These are phyloP conservation scores for Meteorus colon DNA, from an alignment of 2,888 invertebrate species.

Conservation along the genomic window DNA sequence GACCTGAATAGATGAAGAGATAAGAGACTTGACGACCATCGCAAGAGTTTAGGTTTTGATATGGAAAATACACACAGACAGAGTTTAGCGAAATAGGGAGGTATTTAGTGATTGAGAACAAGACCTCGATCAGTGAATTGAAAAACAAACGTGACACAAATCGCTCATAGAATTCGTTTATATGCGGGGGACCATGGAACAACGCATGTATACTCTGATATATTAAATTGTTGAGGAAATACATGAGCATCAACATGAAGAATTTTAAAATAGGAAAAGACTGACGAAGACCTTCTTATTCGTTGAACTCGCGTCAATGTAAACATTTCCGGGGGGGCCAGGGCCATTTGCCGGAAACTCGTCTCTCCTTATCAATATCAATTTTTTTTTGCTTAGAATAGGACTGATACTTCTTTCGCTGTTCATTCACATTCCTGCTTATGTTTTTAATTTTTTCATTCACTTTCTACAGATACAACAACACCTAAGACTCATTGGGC, in stretches of 20 bases:
- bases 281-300: constrained; percentile 38
- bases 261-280: constrained; percentile 44
- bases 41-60: background rate
- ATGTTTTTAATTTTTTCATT: constrained; percentile 31
- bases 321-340: constrained; percentile 42
- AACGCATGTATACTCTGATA: background rate
- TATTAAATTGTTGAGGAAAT: constrained; percentile 16
- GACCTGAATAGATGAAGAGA: constrained; percentile 26
- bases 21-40: background rate
- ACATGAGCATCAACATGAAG: constrained; percentile 18
- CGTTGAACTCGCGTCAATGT: constrained; percentile 44
- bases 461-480: constrained; percentile 63
- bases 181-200: background rate
- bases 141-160: constrained; percentile 14
- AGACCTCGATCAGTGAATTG: background rate
- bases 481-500: constrained; percentile 84
- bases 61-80: background rate
- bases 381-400: constrained; percentile 16
- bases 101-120: constrained; percentile 3
- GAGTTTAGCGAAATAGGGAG: background rate
- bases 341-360: constrained; percentile 25
- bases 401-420: constrained; percentile 40
- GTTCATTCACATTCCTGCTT: constrained; percentile 50
- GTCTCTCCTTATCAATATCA: constrained; percentile 31
- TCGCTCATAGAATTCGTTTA: constrained; percentile 5